phyloP scores from a whole-genome alignment of 1,140 invertebrate genomes.

The Phthorimaea operculella region DNA sequence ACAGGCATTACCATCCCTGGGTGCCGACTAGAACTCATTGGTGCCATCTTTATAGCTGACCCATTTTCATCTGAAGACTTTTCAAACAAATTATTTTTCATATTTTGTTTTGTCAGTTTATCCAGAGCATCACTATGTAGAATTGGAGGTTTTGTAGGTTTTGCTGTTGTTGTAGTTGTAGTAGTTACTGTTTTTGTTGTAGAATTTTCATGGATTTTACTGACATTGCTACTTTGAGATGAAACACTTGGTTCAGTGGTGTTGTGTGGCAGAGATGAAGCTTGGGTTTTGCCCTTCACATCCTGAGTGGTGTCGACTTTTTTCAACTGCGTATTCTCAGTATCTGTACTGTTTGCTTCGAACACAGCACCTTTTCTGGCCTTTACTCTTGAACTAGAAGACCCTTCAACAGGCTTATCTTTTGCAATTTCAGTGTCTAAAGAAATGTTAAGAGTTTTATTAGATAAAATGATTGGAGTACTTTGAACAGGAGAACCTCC shows the following conservation, averaged over 20 bases:
- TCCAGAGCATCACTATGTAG: too few species aligned
- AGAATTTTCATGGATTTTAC: background rate
- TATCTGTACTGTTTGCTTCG: too few species aligned
- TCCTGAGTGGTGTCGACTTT: background rate
- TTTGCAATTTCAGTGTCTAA: constrained; percentile 32
- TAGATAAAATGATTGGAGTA: constrained; percentile 19
- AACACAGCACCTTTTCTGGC: constrained; percentile 2
- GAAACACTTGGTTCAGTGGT: background rate
- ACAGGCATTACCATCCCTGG: constrained; percentile 74
- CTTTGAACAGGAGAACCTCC: constrained; percentile 19
- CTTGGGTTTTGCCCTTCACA: background rate
- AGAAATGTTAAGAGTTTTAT: constrained; percentile 23
- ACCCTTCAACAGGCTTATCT: constrained; percentile 26
- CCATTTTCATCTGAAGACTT: constrained; percentile 8
- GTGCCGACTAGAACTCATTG: constrained; percentile 29
- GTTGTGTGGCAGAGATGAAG: background rate
- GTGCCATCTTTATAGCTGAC: constrained; percentile 10
- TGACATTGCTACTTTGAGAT: background rate
- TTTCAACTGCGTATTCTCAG: too few species aligned
- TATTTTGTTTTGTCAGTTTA: too few species aligned
- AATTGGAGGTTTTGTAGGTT: too few species aligned
- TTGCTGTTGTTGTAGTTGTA: too few species aligned
- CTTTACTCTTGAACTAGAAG: constrained; percentile 1
- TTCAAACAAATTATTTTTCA: too few species aligned
- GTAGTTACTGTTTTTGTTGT: background rate